phyloP scores from a whole-genome alignment of 2,113 vertebrate genomes.

The Tympanuchus pallidicinctus region DNA sequence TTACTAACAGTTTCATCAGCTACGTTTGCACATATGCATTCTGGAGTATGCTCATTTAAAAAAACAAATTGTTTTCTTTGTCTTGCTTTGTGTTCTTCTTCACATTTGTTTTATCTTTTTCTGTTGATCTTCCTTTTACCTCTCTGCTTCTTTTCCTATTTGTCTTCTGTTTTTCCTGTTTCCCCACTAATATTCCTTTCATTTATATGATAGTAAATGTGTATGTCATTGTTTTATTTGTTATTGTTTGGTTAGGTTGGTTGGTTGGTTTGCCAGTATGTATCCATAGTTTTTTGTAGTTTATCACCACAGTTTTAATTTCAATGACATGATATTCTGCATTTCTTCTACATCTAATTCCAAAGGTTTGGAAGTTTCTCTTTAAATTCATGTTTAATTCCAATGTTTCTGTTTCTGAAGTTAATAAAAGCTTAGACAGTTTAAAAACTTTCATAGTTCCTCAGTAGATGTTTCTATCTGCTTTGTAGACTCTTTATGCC shows the following conservation, averaged over 20 bases:
- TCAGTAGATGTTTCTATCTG: not conserved
- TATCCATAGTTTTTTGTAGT: accelerated
- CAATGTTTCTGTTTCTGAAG: not conserved
- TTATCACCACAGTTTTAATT: not conserved
- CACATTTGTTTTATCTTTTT: not conserved
- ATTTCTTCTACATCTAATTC: not conserved
- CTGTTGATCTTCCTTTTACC: not conserved
- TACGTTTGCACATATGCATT: not conserved
- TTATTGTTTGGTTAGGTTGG: not conserved
- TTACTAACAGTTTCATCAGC: not conserved
- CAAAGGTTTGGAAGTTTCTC: not conserved
- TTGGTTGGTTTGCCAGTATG: not conserved
- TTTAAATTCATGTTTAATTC: not conserved
- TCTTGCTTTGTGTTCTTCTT: not conserved
- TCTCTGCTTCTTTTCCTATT: not conserved
- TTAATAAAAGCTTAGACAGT: not conserved
- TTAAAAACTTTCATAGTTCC: not conserved
- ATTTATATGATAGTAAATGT: not conserved
- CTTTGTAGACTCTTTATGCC: not conserved
- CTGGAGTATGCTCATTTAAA: not conserved
- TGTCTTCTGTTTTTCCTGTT: not conserved
- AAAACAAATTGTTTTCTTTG: no score
- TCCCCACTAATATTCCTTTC: not conserved
- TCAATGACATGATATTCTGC: not conserved
- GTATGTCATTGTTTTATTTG: not conserved